Percentiles rank a stretch among this genome's conserved stretches.
phyloP scores from a whole-genome alignment of 92 coral and sea anemone species.

The Epizoanthus rinbou region DNA sequence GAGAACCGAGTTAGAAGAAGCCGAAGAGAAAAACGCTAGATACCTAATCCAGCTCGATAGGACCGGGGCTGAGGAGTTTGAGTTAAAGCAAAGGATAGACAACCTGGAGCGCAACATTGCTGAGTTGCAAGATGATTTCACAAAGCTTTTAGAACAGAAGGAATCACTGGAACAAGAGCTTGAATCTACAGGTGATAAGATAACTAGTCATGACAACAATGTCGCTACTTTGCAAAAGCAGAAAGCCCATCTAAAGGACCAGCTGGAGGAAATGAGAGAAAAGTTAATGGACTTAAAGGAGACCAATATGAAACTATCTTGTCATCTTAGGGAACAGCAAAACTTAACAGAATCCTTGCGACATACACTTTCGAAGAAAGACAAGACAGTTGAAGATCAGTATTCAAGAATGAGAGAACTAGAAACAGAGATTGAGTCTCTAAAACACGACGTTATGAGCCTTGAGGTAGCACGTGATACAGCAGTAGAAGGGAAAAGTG shows the following conservation, averaged over 20 bases:
- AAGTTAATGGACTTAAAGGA: conserved; percentile 74
- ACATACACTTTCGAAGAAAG: conserved; percentile 70
- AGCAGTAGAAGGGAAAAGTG: conserved; percentile 64
- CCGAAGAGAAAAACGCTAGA: conserved; percentile 70
- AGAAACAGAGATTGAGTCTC: conserved; percentile 68
- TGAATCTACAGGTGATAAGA: conserved; percentile 44
- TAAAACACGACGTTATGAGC: conserved; percentile 68
- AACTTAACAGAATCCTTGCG: conserved; percentile 74
- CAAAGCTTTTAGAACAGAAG: conserved; percentile 53
- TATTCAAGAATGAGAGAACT: conserved; percentile 68
- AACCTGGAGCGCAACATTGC: conserved; percentile 56
- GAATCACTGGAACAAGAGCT: conserved; percentile 66
- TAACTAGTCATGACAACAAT: conserved; percentile 59
- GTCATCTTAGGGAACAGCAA: conserved; percentile 82
- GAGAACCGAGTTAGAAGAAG: conserved; percentile 51
- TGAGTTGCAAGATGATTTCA: conserved; percentile 58
- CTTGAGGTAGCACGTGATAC: conserved; percentile 71
- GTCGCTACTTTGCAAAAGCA: conserved; percentile 65
- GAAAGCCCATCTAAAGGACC: conserved; percentile 67
- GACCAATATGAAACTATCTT: conserved; percentile 63
- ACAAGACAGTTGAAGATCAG: conserved; percentile 68
- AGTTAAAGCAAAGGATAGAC: conserved; percentile 53
- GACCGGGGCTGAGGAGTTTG: conserved; percentile 53
- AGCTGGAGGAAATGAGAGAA: conserved; percentile 63
- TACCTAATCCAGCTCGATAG: conserved; percentile 71